Evolutionary conservation across 2,797 vertebrate genomes (phyloP), one percentile per base, ranked within the genome.

Genomic region (Carcharodon carcharias): DNA sequence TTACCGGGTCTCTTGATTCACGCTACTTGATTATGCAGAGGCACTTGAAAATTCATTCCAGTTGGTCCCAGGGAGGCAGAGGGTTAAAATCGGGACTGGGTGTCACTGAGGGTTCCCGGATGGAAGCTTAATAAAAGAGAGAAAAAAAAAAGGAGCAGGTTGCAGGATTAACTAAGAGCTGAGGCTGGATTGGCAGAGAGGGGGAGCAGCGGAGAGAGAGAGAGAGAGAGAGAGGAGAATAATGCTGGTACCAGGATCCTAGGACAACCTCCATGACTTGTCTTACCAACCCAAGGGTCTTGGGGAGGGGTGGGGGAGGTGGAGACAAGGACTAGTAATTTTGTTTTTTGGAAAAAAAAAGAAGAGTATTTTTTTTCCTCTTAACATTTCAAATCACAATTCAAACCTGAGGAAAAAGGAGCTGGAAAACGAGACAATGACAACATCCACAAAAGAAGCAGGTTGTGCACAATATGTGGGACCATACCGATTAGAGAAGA

Each of bases 401-500:
- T 91, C n/a, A 65, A 93, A 9, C n/a, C 91, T 40, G 11, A 65
- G n/a, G 16, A 92, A 40, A 40, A 63, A n/a, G 35, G 61, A 65
- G n/a, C 6, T 93, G 14, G 14, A 65, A 65, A 26, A 23, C 6
- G 21, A 45, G n/a, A 93, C 61, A 45, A 93, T 93, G 91, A 45
- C 91, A 67, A 67, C 91, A 45, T 93, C 91, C 35, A 67, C 91
- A 67, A 93, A 93, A 26, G 91, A 93, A 28, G 61, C 35, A 40
- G 63, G 61, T 11, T 93, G 61, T 28, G 98, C 98, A 98, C 99
- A 99, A 96, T 99, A 99, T 97, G 99, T 99, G 97, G 99, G 99
- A 97, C 99, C 99, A 96, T 99, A 99, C 97, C 98, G 99, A 97
- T 98, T 99, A 98, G 99, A 99, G 97, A 99, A 99, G 97, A 99